Evolutionary conservation across 2,797 vertebrate genomes (phyloP).

Genomic region (Peromyscus aztecus): DNA sequence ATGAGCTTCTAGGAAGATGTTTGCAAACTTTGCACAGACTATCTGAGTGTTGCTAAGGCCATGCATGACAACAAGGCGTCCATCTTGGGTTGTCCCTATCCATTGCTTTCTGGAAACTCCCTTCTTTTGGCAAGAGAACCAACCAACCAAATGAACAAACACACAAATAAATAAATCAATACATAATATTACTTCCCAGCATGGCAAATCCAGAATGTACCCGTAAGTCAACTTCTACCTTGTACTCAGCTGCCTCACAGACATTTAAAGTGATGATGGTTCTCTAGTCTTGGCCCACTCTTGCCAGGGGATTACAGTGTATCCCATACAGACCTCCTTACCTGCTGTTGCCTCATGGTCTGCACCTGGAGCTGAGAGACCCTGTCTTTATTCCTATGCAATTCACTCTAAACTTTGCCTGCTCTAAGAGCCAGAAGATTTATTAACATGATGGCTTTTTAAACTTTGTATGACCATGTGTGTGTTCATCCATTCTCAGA

Average conservation of each 20-base stretch:
- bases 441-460: neutral
- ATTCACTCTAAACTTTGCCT: neutral
- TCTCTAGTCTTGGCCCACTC: rapidly evolving
- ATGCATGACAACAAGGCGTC: neutral
- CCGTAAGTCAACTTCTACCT: neutral
- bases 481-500: neutral
- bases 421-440: neutral
- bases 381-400: neutral
- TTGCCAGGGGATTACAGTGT: neutral
- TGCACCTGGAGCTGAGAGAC: neutral
- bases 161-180: neutral
- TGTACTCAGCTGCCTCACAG: neutral
- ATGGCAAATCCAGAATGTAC: neutral
- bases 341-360: rapidly evolving
- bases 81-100: neutral
- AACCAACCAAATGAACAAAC: neutral
- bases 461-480: neutral
- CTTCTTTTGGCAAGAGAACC: neutral
- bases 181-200: neutral
- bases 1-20: neutral
- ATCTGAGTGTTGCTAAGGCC: neutral
- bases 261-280: neutral
- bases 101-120: neutral
- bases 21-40: neutral
- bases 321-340: neutral